phyloP scores from a whole-genome alignment of 1,140 invertebrate genomes.

The Phymastichus coffea region DNA sequence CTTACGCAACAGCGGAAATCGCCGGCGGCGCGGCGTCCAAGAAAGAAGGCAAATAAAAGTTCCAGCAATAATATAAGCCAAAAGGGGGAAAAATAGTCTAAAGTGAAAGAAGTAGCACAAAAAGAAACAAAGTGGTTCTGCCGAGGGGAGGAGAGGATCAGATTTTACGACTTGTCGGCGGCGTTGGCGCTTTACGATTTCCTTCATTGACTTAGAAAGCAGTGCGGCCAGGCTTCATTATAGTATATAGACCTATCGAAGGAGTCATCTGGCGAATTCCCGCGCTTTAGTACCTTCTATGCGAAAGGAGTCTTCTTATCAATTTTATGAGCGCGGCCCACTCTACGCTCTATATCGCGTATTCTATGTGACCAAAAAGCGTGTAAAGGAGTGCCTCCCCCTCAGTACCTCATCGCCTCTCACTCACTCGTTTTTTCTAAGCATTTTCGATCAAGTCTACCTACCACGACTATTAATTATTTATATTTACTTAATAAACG shows the following conservation, averaged over 20 bases:
- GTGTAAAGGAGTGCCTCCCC: too few species aligned
- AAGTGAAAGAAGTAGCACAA: not conserved
- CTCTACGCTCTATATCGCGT: too few species aligned
- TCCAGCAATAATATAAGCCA: too few species aligned
- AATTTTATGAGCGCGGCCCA: constrained; percentile 14
- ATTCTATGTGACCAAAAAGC: too few species aligned
- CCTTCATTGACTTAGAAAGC: constrained; percentile 12
- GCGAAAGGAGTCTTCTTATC: not conserved
- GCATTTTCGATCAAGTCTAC: too few species aligned
- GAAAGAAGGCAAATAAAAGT: not conserved
- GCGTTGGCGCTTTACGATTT: constrained; percentile 32
- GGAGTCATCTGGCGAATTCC: not conserved
- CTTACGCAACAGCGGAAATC: constrained; percentile 38
- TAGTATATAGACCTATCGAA: too few species aligned
- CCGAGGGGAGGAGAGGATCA: not conserved
- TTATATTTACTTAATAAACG: too few species aligned
- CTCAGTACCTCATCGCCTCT: too few species aligned
- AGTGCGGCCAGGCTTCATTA: constrained; percentile 15
- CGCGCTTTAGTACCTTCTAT: not conserved
- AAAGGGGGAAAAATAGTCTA: not conserved
- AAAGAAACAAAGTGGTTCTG: not conserved
- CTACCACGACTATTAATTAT: too few species aligned
- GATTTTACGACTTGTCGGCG: constrained; percentile 28
- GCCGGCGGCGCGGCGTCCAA: not conserved
- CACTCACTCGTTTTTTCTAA: too few species aligned